Conservation (phyloP, 2,797 vertebrate species). For the Sebastes itinus region DNA sequence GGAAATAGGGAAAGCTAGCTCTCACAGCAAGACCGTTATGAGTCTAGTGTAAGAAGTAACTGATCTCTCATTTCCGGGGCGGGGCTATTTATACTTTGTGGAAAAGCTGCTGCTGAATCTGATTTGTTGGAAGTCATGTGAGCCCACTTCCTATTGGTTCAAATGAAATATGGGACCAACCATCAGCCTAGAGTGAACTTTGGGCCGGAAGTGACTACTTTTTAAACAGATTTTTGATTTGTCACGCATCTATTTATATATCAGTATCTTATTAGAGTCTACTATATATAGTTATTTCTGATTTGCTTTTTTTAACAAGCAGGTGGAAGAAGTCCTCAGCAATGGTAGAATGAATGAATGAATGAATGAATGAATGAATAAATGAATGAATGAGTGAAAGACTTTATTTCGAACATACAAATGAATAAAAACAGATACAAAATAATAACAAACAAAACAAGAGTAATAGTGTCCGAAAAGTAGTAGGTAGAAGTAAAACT, state of each 20-base stretch:
- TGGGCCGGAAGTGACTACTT: neutral
- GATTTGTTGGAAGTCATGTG: neutral
- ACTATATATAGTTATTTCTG: neutral
- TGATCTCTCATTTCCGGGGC: neutral
- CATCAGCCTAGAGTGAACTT: too few species aligned
- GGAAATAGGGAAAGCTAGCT: neutral
- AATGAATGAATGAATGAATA: too few species aligned
- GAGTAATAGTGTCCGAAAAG: too few species aligned
- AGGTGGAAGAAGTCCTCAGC: neutral
- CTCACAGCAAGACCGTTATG: slow-evolving; percentile 31
- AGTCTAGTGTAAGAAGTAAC: slow-evolving; percentile 39
- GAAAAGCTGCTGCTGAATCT: neutral
- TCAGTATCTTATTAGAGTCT: neutral
- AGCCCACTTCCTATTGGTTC: slow-evolving; percentile 2
- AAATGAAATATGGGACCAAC: neutral
- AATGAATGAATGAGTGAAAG: too few species aligned
- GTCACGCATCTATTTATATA: neutral
- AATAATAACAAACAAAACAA: too few species aligned
- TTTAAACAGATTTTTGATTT: neutral
- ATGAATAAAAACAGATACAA: too few species aligned
- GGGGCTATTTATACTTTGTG: slow-evolving; percentile 13
- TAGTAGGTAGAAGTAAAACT: too few species aligned
- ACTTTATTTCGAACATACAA: too few species aligned
- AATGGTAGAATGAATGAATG: neutral
- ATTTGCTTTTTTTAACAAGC: neutral